Evolutionary conservation across 2,113 vertebrate genomes (phyloP).

Genomic region (Datnioides undecimradiatus): DNA sequence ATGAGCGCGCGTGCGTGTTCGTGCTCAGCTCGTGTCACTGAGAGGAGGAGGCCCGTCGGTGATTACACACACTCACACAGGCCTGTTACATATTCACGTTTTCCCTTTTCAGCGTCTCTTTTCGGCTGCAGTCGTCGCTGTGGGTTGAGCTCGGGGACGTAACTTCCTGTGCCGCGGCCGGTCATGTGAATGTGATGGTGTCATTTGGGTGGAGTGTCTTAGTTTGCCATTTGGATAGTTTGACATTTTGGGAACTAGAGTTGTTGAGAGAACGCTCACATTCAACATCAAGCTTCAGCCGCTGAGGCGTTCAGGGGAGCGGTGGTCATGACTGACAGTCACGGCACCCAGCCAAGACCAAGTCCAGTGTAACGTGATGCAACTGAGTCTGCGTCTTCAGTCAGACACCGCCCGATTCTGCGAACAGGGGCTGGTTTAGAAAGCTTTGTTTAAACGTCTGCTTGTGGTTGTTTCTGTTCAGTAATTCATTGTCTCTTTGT

Average conservation of each 20-base stretch:
- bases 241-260: neutral
- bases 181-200: slow-evolving; percentile 4
- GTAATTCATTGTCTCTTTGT: too few species aligned
- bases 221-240: neutral
- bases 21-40: neutral
- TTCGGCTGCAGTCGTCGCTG: neutral
- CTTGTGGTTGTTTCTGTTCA: too few species aligned
- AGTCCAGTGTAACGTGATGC: neutral
- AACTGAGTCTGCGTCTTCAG: neutral
- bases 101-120: neutral
- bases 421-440: neutral
- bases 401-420: too few species aligned
- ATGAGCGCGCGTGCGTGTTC: neutral
- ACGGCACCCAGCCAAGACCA: neutral
- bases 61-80: neutral
- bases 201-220: slow-evolving; percentile 15
- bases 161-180: neutral
- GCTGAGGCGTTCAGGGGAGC: neutral
- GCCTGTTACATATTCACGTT: neutral
- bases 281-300: neutral
- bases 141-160: neutral
- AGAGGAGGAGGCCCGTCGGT: slow-evolving; percentile 5
- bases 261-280: too few species aligned
- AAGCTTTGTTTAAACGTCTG: too few species aligned
- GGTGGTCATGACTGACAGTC: neutral